Conservation (phyloP, 53 echinoderm and acorn worm genomes). For the Apostichopus leukothele region DNA sequence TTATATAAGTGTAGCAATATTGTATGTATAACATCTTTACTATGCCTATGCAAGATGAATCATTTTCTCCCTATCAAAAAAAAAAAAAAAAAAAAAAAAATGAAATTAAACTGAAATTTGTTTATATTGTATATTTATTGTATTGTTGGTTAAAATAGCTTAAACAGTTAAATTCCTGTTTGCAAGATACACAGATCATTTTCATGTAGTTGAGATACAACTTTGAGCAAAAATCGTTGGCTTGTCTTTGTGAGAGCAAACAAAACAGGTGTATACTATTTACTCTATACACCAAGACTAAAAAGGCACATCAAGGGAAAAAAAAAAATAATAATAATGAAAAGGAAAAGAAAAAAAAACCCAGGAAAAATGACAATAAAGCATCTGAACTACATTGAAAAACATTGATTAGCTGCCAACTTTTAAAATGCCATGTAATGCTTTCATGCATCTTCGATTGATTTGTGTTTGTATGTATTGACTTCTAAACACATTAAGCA, state of each 20-base stretch:
- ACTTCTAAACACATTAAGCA: too few relatives aligned
- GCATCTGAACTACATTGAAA: conserved; percentile 1
- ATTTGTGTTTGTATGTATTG: too few relatives aligned
- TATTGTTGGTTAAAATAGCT: neutral
- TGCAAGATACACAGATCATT: neutral
- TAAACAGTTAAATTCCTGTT: neutral
- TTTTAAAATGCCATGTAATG: neutral
- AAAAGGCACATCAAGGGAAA: neutral
- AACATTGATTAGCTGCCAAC: conserved; percentile 12
- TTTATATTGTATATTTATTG: too few relatives aligned
- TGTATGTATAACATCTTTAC: too few relatives aligned
- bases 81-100: too few relatives aligned
- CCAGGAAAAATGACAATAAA: neutral
- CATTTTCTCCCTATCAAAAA: too few relatives aligned
- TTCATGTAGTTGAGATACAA: conserved; percentile 4
- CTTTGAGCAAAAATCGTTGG: neutral
- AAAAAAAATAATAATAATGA: neutral
- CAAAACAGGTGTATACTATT: conserved; percentile 8
- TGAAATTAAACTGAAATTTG: too few relatives aligned
- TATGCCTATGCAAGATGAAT: too few relatives aligned
- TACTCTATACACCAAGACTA: neutral
- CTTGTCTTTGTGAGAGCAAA: neutral
- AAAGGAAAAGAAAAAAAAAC: neutral
- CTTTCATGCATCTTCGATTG: too few relatives aligned
- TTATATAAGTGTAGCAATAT: too few relatives aligned